A percentile compares a stretch with the other conserved stretches of the same genome.
phyloP scores from a whole-genome alignment of 2,888 invertebrate genomes.

The Drosophila neotestacea region DNA sequence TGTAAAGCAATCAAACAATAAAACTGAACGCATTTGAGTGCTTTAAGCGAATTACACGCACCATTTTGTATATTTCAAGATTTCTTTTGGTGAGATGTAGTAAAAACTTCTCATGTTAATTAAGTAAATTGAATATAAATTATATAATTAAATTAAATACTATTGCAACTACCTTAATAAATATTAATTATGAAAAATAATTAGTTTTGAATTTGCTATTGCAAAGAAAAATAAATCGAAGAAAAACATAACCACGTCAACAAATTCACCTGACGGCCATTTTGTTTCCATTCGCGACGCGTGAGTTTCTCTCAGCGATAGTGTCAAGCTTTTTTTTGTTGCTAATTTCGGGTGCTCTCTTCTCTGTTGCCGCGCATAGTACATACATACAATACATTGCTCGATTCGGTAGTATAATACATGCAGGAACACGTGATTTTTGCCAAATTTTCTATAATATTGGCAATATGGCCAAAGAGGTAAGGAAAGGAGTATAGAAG shows the following conservation, averaged over 20 bases:
- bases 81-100: background rate
- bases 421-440: conserved; percentile 27
- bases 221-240: background rate
- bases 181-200: conserved; percentile 1
- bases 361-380: conserved; percentile 11
- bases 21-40: background rate
- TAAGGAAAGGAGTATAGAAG: background rate
- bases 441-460: conserved; percentile 4
- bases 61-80: conserved; percentile 55
- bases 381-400: background rate
- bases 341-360: conserved; percentile 63
- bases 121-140: background rate
- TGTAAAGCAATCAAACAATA: background rate
- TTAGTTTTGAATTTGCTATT: conserved; percentile 7
- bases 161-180: background rate
- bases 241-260: conserved; percentile 54
- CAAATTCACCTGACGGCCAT: conserved; percentile 65
- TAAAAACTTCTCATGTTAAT: background rate
- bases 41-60: conserved; percentile 17
- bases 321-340: conserved; percentile 50
- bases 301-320: conserved; percentile 49
- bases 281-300: conserved; percentile 59
- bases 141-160: background rate
- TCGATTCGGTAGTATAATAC: background rate
- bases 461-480: background rate